These are phyloP conservation scores for Marcusenius ussheri DNA, from an alignment of 2,113 vertebrate genomes.

Conservation along the genomic window DNA sequence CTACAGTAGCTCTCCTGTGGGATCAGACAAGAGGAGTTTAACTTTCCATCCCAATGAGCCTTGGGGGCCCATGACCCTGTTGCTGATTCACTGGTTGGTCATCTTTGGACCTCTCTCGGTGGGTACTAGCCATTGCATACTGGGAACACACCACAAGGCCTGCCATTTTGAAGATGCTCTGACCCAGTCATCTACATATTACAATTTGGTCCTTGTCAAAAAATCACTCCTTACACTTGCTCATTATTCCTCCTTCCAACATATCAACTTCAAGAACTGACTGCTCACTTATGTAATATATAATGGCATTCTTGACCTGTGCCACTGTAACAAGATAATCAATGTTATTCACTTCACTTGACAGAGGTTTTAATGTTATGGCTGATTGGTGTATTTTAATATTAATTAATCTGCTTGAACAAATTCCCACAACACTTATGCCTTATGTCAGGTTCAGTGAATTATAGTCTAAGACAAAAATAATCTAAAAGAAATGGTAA, in stretches of 20 bases:
- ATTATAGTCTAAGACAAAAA: not conserved
- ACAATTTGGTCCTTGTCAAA: not conserved
- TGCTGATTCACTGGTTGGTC: not conserved
- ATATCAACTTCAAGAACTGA: not conserved
- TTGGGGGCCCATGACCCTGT: not conserved
- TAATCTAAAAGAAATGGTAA: not conserved
- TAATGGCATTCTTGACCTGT: not conserved
- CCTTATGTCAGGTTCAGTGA: not conserved
- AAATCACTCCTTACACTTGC: not conserved
- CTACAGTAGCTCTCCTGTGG: no score
- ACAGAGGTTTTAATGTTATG: not conserved
- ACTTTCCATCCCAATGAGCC: not conserved
- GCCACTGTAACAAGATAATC: not conserved
- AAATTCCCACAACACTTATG: not conserved
- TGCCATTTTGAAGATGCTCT: not conserved
- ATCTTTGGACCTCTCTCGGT: not conserved
- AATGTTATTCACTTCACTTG: not conserved
- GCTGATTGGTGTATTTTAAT: not conserved
- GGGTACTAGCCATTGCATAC: not conserved
- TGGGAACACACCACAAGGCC: not conserved
- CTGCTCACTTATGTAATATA: not conserved
- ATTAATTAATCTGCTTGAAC: not conserved
- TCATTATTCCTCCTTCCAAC: not conserved
- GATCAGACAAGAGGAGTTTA: no score
- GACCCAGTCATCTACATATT: not conserved